phyloP scores from a whole-genome alignment of 2,797 vertebrate species.

The Lophotriccus pileatus region DNA sequence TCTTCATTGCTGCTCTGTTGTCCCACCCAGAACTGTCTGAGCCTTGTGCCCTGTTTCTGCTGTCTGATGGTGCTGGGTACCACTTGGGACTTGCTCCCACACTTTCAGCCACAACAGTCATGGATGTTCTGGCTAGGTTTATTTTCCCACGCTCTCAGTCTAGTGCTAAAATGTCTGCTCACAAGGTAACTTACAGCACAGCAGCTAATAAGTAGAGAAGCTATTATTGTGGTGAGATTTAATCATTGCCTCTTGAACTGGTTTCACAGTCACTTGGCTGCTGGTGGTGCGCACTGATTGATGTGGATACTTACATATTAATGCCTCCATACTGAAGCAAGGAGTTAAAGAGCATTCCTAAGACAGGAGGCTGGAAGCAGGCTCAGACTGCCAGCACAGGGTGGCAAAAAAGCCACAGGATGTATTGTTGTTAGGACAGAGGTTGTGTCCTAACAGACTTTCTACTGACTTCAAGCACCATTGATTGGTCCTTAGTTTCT shows the following conservation, averaged over 20 bases:
- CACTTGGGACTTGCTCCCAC: accelerated
- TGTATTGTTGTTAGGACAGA: neutral
- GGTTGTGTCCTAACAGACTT: neutral
- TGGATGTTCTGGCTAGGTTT: neutral
- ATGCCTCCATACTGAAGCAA: neutral
- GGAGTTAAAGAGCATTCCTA: neutral
- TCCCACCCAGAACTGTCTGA: neutral
- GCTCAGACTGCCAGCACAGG: neutral
- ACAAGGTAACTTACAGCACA: neutral
- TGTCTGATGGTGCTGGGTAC: neutral
- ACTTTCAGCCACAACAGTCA: neutral
- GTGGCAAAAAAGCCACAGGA: neutral
- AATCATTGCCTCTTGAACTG: neutral
- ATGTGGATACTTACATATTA: neutral
- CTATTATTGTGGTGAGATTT: neutral
- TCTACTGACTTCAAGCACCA: neutral
- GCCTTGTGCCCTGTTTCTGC: neutral
- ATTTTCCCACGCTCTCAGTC: neutral
- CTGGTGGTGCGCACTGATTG: neutral
- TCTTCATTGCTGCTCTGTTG: accelerated
- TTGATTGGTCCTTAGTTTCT: neutral
- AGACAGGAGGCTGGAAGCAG: neutral
- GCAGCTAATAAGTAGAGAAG: neutral
- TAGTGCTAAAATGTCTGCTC: neutral
- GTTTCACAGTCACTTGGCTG: neutral